These are phyloP conservation scores for Eudasyphora cyanicolor DNA, from an alignment of 2,888 invertebrate genomes.

Conservation along the genomic window DNA sequence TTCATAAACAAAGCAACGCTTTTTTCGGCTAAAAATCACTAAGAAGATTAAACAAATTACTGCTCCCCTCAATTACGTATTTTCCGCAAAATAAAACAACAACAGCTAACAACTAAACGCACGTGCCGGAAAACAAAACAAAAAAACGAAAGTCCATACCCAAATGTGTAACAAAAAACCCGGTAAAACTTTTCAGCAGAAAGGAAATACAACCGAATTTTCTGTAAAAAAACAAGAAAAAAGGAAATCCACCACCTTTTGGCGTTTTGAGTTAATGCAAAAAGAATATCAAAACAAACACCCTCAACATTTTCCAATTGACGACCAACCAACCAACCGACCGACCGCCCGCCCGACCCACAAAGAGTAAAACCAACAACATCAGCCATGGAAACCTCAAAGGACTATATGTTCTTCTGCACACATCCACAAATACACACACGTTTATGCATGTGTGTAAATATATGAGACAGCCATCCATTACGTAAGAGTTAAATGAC, in stretches of 20 bases:
- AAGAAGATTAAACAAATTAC: constrained; percentile 58
- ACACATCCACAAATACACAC: not conserved
- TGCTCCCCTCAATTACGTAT: constrained; percentile 25
- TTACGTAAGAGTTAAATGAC: constrained; percentile 58
- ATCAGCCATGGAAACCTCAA: not conserved
- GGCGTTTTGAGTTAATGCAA: constrained; percentile 26
- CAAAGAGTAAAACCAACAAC: no score
- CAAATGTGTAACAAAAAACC: constrained; percentile 36
- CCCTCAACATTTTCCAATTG: constrained; percentile 47
- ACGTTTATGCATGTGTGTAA: no score
- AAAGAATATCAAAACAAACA: constrained; percentile 54
- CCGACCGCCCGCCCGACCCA: no score
- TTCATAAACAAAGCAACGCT: not conserved
- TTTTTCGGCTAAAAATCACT: constrained; percentile 28
- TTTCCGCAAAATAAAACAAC: constrained; percentile 26
- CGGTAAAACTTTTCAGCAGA: not conserved
- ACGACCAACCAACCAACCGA: not conserved
- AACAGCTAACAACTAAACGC: constrained; percentile 39
- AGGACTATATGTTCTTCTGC: not conserved
- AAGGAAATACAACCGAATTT: not conserved
- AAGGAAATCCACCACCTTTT: constrained; percentile 46
- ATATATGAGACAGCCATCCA: not conserved
- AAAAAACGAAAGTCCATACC: constrained; percentile 38
- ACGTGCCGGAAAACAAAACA: constrained; percentile 48
- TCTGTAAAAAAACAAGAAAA: constrained; percentile 27